Evolutionary conservation across 2,113 vertebrate species (phyloP), one percentile per base, ranked within the genome.

Genomic region (Agapornis roseicollis): DNA sequence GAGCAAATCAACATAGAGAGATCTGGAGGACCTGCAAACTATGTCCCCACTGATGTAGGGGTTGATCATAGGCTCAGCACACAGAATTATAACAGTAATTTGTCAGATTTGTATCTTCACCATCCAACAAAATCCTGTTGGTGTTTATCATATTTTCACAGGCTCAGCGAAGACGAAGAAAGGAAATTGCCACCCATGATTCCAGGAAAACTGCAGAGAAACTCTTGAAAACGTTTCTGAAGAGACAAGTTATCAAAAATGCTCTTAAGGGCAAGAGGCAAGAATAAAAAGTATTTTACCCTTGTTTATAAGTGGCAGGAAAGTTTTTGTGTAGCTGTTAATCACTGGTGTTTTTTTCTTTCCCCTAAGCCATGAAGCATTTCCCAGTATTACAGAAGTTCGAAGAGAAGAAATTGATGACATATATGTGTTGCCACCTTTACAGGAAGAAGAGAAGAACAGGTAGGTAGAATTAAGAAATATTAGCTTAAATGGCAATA

Each of bases 241-340:
- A 99, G 97, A 98, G 99, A 97, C 99, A 99, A n/a, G 98, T 98
- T 58, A 97, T 99, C 88, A 99, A 98, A 98, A 98, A 98, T 88
- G 98, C 98, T 35, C 97, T 99, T 55, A 98, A 85, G 76, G 98
- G 98, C 86, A 97, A 89, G 89, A 99, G 98, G 99, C 98, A 96
- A 98, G 97, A 83, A 58, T 58, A 73, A 72, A 64, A 64, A 23
- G 8, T 52, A n/a, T 41, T 82, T 74, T 58, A 6, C 44, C 11
- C 7, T 73, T 74, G 18, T 80, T 96, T 81, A 5, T 64, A 53
- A 53, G 5, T 33, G n/a, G 7, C 44, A 70, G 41, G 8, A 58
- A 18, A 63, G 12, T 80, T 14, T 64, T 65, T 7, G 20, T 37
- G 44, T 64, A 61, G 17, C 28, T 88, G 3, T 74, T 72, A 86